These are phyloP conservation scores for Dipus sagitta DNA, from an alignment of 2,797 vertebrate species.

Conservation along the genomic window DNA sequence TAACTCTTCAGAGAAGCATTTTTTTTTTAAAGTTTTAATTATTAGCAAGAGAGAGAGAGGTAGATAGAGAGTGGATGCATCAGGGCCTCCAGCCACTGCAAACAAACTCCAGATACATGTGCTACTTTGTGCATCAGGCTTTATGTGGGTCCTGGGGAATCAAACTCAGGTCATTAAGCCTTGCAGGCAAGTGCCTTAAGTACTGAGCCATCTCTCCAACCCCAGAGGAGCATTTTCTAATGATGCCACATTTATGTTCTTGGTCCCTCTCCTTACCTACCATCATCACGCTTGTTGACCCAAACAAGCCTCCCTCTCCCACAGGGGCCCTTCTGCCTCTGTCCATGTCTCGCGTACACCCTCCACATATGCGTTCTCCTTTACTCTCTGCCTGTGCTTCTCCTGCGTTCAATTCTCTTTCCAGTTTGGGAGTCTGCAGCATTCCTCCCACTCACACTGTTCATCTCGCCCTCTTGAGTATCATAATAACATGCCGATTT, in stretches of 20 bases:
- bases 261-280: not conserved
- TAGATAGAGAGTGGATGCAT: no score
- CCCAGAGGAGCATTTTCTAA: not conserved
- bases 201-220: no score
- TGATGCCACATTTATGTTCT: not conserved
- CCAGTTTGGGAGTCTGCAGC: not conserved
- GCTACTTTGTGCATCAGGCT: no score
- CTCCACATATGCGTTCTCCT: fast-evolving
- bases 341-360: fast-evolving
- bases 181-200: no score
- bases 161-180: no score
- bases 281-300: not conserved
- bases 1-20: not conserved
- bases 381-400: not conserved
- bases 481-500: not conserved
- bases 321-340: not conserved
- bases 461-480: not conserved
- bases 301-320: no score
- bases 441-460: not conserved
- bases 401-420: not conserved
- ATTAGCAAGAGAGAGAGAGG: no score
- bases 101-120: no score
- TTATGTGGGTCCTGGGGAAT: no score
- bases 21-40: not conserved
- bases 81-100: no score